A percentile compares a stretch with the other conserved stretches of the same genome.
Conservation (phyloP, 2,797 vertebrate genomes). For the Lacerta viridis region DNA sequence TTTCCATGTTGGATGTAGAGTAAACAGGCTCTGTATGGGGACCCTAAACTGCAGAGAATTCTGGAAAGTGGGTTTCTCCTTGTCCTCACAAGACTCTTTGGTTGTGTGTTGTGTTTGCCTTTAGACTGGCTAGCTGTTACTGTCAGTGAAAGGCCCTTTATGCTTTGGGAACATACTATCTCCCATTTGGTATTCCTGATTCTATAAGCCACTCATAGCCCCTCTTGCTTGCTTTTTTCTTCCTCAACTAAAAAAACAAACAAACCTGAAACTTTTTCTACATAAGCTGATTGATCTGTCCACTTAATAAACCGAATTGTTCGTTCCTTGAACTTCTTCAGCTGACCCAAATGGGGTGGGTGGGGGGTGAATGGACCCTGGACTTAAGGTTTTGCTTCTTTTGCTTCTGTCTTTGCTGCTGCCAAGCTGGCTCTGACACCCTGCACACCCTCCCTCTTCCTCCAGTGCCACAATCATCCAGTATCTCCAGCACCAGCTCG, state of each 20-base stretch:
- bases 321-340: neutral
- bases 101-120: neutral
- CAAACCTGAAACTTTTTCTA: neutral
- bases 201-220: neutral
- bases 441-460: slow-evolving; percentile 46
- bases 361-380: neutral
- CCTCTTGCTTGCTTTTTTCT: too few species aligned
- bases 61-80: too few species aligned
- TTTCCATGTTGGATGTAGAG: neutral
- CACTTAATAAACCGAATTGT: neutral
- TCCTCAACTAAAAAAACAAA: too few species aligned
- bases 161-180: neutral
- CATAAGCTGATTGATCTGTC: neutral
- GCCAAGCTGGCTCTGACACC: neutral
- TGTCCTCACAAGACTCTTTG: neutral
- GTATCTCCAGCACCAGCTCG: slow-evolving; percentile 61
- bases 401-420: too few species aligned
- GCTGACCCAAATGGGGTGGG: neutral
- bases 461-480: neutral
- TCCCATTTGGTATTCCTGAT: neutral
- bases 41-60: neutral
- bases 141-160: neutral
- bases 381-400: too few species aligned
- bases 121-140: neutral
- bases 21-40: too few species aligned